Conservation (phyloP, 1,140 invertebrate genomes). For the Lethocerus indicus region DNA sequence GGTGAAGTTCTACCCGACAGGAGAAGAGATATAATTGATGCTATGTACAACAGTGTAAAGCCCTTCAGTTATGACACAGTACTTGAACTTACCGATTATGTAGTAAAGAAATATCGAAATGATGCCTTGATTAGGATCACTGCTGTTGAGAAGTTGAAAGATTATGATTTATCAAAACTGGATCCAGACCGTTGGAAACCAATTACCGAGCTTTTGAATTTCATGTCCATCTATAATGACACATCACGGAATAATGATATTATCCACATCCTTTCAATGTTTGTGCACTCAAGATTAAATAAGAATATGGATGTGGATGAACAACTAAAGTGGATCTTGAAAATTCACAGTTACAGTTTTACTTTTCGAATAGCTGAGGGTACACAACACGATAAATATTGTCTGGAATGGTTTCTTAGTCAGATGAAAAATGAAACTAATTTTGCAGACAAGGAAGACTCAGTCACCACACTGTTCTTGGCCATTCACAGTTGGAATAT, state of each 20-base stretch:
- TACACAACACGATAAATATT: slow-evolving; percentile 2
- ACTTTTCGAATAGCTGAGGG: neutral
- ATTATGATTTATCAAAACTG: too few species aligned
- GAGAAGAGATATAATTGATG: too few species aligned
- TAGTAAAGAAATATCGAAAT: neutral
- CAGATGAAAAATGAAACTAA: neutral
- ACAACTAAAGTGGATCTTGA: neutral
- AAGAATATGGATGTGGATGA: neutral
- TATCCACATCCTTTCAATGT: neutral
- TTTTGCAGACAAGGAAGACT: neutral
- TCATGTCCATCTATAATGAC: slow-evolving; percentile 1
- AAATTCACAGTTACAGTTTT: neutral
- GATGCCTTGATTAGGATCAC: too few species aligned
- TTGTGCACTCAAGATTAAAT: neutral
- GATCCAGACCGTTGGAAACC: neutral
- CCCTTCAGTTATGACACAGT: too few species aligned
- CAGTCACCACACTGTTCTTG: neutral
- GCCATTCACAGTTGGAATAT: neutral
- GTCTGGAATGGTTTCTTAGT: neutral
- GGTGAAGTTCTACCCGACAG: too few species aligned
- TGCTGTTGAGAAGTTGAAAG: too few species aligned
- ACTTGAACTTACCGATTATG: too few species aligned
- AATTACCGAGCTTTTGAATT: slow-evolving; percentile 2
- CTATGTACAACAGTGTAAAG: too few species aligned
- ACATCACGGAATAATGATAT: neutral